phyloP scores from a whole-genome alignment of 2,797 vertebrate genomes.

The Coluber constrictor region DNA sequence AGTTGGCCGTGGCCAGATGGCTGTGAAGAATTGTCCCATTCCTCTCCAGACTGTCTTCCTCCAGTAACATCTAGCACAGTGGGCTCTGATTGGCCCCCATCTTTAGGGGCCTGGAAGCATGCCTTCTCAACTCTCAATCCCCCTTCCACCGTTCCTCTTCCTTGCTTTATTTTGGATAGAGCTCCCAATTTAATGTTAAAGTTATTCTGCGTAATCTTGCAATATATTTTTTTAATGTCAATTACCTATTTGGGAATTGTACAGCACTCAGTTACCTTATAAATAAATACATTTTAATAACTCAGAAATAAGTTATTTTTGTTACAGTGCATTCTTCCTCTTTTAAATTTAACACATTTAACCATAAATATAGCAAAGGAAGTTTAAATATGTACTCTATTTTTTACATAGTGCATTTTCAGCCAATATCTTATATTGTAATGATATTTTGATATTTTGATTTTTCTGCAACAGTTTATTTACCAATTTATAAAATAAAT shows the following conservation, averaged over 20 bases:
- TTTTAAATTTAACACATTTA: background rate
- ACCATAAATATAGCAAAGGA: background rate
- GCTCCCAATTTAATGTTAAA: background rate
- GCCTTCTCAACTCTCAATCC: background rate
- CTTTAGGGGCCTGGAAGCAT: background rate
- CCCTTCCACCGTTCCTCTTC: background rate
- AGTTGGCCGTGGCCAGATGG: background rate
- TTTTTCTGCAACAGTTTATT: background rate
- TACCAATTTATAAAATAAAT: background rate
- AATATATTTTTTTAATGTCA: background rate
- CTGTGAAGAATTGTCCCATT: background rate
- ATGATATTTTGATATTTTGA: background rate
- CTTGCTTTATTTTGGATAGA: background rate
- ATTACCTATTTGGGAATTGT: background rate
- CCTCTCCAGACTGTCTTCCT: background rate
- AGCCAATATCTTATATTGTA: background rate
- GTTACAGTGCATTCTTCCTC: background rate
- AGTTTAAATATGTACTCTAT: background rate
- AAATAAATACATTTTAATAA: background rate
- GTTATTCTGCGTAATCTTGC: background rate
- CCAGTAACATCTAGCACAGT: background rate
- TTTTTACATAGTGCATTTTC: background rate
- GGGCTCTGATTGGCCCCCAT: background rate
- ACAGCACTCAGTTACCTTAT: background rate
- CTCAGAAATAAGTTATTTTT: background rate